Percentiles rank a stretch among this genome's conserved stretches.
These are phyloP conservation scores for Aselliscus stoliczkanus DNA, from an alignment of 2,797 vertebrate species.

Conservation along the genomic window DNA sequence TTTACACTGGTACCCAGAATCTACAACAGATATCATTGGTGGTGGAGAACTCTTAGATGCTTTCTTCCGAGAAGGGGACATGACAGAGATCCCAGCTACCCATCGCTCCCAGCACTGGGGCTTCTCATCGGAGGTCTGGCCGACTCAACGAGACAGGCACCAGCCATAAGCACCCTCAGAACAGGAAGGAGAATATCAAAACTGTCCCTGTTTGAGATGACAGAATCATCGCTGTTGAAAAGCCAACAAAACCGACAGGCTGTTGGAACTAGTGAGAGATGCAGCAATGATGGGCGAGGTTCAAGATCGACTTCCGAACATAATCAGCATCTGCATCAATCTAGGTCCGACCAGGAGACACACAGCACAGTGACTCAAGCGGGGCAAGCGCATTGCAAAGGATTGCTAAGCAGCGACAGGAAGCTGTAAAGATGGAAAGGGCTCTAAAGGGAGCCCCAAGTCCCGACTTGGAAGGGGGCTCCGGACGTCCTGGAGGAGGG, in stretches of 20 bases:
- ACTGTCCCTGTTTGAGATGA: neutral
- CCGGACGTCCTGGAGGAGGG: neutral
- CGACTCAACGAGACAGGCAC: neutral
- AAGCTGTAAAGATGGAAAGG: neutral
- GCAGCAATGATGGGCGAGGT: neutral
- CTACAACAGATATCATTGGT: neutral
- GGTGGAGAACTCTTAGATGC: neutral
- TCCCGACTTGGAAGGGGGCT: neutral
- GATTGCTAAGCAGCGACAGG: neutral
- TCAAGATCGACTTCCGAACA: neutral
- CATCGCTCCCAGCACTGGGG: too few relatives aligned
- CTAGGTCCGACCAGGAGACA: neutral
- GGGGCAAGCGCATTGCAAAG: neutral
- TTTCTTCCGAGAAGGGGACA: neutral
- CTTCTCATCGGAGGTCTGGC: neutral
- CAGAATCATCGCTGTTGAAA: neutral
- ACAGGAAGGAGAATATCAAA: neutral
- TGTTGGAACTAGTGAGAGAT: neutral
- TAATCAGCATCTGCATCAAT: neutral
- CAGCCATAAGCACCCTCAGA: rapidly evolving
- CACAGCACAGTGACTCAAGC: neutral
- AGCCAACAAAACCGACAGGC: neutral
- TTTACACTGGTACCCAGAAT: neutral
- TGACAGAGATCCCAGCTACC: too few relatives aligned
- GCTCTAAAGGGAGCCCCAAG: neutral